Conservation (phyloP, 1,140 invertebrate species). For the Hormaphis cornu region DNA sequence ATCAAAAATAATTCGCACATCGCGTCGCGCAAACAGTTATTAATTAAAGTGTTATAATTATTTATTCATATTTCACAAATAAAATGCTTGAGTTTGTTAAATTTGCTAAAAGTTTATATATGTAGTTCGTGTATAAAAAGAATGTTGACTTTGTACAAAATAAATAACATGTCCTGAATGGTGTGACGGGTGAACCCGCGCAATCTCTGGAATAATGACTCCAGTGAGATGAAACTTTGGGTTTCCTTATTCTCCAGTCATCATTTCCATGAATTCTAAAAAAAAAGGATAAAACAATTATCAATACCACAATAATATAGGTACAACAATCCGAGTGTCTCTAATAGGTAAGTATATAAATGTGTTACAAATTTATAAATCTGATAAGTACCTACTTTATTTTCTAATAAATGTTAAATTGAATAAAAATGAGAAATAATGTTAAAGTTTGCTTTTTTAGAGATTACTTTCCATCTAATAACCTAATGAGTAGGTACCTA, state of each 20-base stretch:
- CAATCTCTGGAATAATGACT: constrained; percentile 21
- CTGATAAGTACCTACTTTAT: too few relatives aligned
- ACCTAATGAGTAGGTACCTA: too few relatives aligned
- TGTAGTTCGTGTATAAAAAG: too few relatives aligned
- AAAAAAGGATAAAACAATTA: constrained; percentile 41
- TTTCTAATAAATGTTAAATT: too few relatives aligned
- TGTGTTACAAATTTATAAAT: too few relatives aligned
- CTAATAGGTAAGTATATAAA: too few relatives aligned
- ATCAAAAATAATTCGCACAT: constrained; percentile 5
- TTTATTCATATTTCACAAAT: constrained; percentile 7
- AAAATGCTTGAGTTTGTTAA: constrained; percentile 2
- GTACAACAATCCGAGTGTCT: not conserved
- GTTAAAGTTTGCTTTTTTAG: not conserved
- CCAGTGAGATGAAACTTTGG: not conserved
- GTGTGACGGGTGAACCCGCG: not conserved
- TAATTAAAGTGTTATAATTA: constrained; percentile 6
- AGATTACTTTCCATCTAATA: too few relatives aligned
- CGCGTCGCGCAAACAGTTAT: not conserved
- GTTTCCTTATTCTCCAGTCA: constrained; percentile 71
- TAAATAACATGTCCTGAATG: constrained; percentile 21
- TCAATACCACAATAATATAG: constrained; percentile 17
- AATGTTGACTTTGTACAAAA: constrained; percentile 29
- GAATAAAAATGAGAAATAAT: too few relatives aligned
- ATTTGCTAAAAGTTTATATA: not conserved
- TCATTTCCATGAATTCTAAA: constrained; percentile 94